Base-by-base conservation (phyloP, 2,797 vertebrate genomes). In the Pipistrellus pygmaeus region DNA sequence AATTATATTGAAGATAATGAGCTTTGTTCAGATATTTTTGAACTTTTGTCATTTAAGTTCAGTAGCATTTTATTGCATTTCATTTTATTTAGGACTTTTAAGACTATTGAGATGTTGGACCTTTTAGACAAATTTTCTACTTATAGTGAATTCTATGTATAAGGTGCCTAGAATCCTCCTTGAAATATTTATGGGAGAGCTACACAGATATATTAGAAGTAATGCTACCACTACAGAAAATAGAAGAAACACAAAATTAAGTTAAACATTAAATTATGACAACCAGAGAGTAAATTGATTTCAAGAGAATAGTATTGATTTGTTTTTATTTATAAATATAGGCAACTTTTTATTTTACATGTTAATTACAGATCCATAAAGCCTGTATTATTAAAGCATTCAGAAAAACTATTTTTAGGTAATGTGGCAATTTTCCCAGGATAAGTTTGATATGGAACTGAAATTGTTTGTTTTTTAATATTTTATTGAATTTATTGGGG, bases 361-460 rank as follows among this genome's bases (percentile, higher is more conserved):
- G 32, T 84, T 93, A 88, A 46, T 95, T 85, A 81, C 27, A 90
- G 66, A 46, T 15, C 46, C 69, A 6, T 77, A 77, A 92, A 90
- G 55, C 12, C 23, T 88, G 3, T 73, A 77, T 92, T 96, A 80
- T 53, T 84, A 80, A 84, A 88, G 80, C 80, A 57, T n/a, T 95
- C 25, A 89, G 66, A 75, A 90, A 93, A 92, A 77, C 3, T 72
- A 64, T 60, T 91, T 85, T 93, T 87, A 82, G 62, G 76, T 95
- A 84, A 62, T 85, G 18, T 15, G 53, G 20, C 55, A 73, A 1
- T 93, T 85, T 96, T 90, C 6, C 20, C 15, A 95, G 41, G 30
- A 20, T 60, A 8, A 35, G 20, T 94, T 72, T 92, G 46, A 1
- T 92, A 77, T 71, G 32, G 53, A 80, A 85, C 25, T 91, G 62